Conservation (phyloP, 2,797 vertebrate genomes). For the Hippopotamyrus pictus region DNA sequence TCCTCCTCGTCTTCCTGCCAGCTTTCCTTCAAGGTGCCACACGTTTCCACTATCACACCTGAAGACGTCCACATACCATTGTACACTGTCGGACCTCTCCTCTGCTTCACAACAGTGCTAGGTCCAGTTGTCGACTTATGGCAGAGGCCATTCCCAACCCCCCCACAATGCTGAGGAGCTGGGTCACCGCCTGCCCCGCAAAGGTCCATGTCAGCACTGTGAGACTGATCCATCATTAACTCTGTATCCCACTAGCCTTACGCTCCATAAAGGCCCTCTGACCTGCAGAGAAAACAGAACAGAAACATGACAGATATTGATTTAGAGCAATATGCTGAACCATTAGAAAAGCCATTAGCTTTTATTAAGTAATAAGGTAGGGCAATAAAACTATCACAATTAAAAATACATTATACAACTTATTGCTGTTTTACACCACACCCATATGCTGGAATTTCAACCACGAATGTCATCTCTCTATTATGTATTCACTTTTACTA, state of each 20-base stretch:
- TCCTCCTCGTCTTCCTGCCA: constrained; percentile 10
- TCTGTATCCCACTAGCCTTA: neutral
- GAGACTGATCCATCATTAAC: constrained; percentile 19
- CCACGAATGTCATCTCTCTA: neutral
- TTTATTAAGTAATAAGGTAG: constrained; percentile 21
- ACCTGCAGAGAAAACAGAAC: constrained; percentile 7
- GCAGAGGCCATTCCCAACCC: constrained; percentile 3
- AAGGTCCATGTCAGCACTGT: constrained; percentile 8
- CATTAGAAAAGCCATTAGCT: constrained; percentile 21
- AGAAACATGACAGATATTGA: neutral
- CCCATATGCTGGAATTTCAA: neutral
- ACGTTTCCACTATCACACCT: constrained; percentile 15
- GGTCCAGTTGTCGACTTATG: constrained; percentile 26
- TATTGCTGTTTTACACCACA: neutral
- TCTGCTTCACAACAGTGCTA: constrained; percentile 31
- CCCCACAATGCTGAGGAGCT: neutral
- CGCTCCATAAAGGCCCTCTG: neutral
- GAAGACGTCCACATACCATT: constrained; percentile 18
- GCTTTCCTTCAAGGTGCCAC: constrained; percentile 12
- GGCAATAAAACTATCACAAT: neutral
- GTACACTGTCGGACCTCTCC: constrained; percentile 32
- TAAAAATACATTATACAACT: constrained; percentile 4
- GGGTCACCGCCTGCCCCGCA: neutral
- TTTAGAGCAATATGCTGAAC: neutral
- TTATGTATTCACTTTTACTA: neutral